These are phyloP conservation scores for Vesta saturnalis DNA, from an alignment of 2,888 invertebrate species.

Conservation along the genomic window DNA sequence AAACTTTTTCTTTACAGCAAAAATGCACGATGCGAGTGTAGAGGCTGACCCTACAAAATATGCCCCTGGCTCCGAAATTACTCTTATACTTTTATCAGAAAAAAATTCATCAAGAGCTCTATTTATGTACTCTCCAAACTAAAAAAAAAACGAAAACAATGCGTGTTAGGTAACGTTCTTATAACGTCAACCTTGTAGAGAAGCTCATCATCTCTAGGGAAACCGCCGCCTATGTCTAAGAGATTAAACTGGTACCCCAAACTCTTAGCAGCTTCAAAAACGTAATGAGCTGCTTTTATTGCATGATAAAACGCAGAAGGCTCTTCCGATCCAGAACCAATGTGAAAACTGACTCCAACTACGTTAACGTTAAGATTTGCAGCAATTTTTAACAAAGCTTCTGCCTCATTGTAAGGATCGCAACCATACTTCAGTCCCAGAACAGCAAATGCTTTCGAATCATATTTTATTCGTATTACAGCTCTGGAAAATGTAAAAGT, in stretches of 20 bases:
- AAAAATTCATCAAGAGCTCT: conserved; percentile 84
- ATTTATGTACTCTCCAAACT: conserved; percentile 72
- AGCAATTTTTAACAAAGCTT: conserved; percentile 77
- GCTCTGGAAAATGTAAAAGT: conserved; percentile 66
- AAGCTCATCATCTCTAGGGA: conserved; percentile 79
- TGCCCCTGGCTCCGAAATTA: conserved; percentile 97
- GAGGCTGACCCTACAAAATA: conserved; percentile 96
- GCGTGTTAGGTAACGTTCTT: no score
- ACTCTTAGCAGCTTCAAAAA: conserved; percentile 74
- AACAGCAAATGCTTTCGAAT: conserved; percentile 69
- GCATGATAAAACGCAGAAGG: conserved; percentile 83
- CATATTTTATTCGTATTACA: conserved; percentile 88
- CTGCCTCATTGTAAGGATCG: conserved; percentile 79
- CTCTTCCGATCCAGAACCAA: conserved; percentile 91
- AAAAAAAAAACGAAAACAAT: no score
- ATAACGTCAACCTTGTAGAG: conserved; percentile 70
- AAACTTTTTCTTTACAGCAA: conserved; percentile 72
- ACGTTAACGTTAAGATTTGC: conserved; percentile 79
- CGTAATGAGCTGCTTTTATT: conserved; percentile 73
- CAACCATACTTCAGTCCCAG: conserved; percentile 97
- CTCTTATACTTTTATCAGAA: conserved; percentile 78
- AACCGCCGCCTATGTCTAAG: conserved; percentile 93
- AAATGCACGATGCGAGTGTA: conserved; percentile 88
- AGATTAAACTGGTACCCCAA: conserved; percentile 82
- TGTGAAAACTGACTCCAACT: conserved; percentile 89